Evolutionary conservation across 1,140 invertebrate species (phyloP), one percentile per base, ranked within the genome.

Genomic region (Drosophila obscura): DNA sequence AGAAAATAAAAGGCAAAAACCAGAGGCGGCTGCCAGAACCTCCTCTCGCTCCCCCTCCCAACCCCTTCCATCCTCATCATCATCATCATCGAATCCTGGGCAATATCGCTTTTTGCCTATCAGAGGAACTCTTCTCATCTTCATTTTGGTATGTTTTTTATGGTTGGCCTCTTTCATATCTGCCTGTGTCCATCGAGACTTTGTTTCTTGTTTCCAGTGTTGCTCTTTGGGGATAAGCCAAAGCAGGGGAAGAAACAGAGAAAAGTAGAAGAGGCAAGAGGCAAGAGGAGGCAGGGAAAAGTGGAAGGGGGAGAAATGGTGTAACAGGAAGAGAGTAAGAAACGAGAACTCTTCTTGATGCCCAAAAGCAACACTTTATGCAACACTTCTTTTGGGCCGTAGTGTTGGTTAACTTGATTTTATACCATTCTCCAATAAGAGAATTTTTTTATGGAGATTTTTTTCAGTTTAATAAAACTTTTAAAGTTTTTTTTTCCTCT

Each of bases 71-170:
- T 28, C 26, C 11, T 52, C 39, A 15, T 52, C 50, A 35, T 52
- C 26, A 31, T 28, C 28, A 22, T 55, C 43, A 68, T 69, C 45
- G 51, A 69, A 69, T 69, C 45, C 67, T 69, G 64, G 19, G 26
- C 67, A 58, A 69, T 69, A 68, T 50, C 16, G 28, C 35, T 5
- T 5, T 39, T 13, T 39, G 35, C 7, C n/a, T 44, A 62, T 56
- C 15, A 28, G 50, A 16, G 1, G 45, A 16, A 24, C 55, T 35
- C 22, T 63, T 22, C 41, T 35, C 39, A 13, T 24, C 19, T 64
- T 6, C 13, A 9, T 67, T 53, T 64, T 48, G 11, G 31, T 26
- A 22, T 19, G 31, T 39, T 39, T 46, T 39, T 63, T 63, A 26
- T 45, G 28, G 39, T 19, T 64, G 53, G 43, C 44, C 61, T 48